A percentile compares a stretch with the other conserved stretches of the same genome.
Evolutionary conservation across 2,797 vertebrate species (phyloP).

Genomic region (Tapera naevia): DNA sequence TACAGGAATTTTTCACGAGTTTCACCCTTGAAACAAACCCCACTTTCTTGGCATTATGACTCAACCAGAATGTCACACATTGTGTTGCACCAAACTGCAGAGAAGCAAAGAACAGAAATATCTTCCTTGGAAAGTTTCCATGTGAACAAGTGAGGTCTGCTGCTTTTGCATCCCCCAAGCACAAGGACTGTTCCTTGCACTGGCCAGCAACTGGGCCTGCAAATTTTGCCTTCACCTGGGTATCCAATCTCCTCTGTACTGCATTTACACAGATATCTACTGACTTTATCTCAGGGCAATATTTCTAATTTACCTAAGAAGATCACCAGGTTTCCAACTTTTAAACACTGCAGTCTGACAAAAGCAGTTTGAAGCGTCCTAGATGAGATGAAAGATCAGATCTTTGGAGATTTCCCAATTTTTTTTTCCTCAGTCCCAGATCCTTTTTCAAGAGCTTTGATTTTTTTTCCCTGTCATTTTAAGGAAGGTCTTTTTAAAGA

Average conservation of each 20-base stretch:
- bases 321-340: neutral
- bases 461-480: neutral
- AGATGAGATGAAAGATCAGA: neutral
- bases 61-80: neutral
- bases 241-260: neutral
- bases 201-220: neutral
- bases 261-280: neutral
- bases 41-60: neutral
- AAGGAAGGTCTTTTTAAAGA: neutral
- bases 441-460: neutral
- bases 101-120: neutral
- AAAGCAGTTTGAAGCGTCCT: neutral
- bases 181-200: neutral
- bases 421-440: neutral
- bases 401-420: neutral
- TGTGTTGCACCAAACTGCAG: neutral
- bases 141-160: neutral
- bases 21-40: neutral
- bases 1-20: neutral
- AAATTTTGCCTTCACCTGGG: neutral
- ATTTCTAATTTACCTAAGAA: neutral
- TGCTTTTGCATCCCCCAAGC: rapidly evolving
- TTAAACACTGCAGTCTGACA: neutral
- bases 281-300: neutral
- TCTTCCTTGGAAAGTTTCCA: neutral